phyloP scores from a whole-genome alignment of 2,113 vertebrate genomes.

The Eptatretus burgeri region DNA sequence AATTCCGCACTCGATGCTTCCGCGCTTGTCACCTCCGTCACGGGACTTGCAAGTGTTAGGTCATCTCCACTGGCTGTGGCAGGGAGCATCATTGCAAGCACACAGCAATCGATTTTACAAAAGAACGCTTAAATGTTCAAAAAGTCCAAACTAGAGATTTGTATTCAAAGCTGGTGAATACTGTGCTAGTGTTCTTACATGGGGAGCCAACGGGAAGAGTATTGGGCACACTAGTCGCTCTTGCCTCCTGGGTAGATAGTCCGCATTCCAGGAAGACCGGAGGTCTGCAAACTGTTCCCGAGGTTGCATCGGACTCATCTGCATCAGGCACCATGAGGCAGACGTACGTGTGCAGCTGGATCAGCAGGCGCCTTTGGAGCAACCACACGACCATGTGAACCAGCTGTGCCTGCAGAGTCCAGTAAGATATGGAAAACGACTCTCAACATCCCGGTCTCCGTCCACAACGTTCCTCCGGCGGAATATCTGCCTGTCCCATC shows the following conservation, averaged over 20 bases:
- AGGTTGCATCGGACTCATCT: constrained; percentile 27
- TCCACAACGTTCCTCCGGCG: too few relatives aligned
- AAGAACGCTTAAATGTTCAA: too few relatives aligned
- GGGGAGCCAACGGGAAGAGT: constrained; percentile 87
- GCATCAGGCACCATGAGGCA: constrained; percentile 56
- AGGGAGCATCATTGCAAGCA: not conserved
- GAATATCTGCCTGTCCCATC: too few relatives aligned
- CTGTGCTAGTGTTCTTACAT: constrained; percentile 21
- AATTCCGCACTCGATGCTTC: constrained; percentile 90
- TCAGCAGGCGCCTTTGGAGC: constrained; percentile 57
- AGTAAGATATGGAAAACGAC: not conserved
- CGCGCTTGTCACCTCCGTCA: constrained; percentile 25
- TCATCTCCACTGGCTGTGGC: constrained; percentile 74
- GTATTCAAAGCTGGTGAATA: too few relatives aligned
- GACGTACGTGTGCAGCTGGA: constrained; percentile 78
- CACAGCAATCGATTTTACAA: too few relatives aligned
- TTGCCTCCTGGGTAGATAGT: constrained; percentile 18
- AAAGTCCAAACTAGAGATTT: too few relatives aligned
- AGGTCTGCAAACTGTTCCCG: not conserved
- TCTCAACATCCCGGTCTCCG: too few relatives aligned
- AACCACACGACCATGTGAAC: constrained; percentile 98
- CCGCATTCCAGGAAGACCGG: too few relatives aligned
- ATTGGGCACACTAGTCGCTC: constrained; percentile 59
- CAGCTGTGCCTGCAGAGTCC: constrained; percentile 44
- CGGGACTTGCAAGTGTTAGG: constrained; percentile 83